phyloP scores from a whole-genome alignment of 2,797 vertebrate species.

The Smutsia temminckii region DNA sequence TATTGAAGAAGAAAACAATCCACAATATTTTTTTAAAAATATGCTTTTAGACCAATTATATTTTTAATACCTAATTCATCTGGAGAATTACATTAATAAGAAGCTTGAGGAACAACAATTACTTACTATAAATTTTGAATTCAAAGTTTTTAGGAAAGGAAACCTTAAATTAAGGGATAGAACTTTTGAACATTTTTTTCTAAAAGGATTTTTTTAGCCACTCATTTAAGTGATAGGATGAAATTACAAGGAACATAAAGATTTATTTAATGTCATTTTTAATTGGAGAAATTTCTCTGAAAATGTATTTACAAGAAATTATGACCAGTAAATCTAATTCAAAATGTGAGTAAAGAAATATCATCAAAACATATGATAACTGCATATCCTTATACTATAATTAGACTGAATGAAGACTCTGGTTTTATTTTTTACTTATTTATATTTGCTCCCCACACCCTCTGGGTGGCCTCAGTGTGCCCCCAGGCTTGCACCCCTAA shows the following conservation, averaged over 20 bases:
- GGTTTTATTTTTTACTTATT: not conserved
- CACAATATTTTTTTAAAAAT: not conserved
- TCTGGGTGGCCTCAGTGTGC: not conserved
- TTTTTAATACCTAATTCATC: conserved; percentile 11
- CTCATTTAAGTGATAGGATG: conserved; percentile 24
- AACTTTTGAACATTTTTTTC: not conserved
- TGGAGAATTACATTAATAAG: not conserved
- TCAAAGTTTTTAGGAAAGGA: not conserved
- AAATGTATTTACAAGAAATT: conserved; percentile 7
- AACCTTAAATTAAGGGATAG: conserved; percentile 16
- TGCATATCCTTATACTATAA: not conserved
- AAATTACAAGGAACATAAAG: conserved; percentile 8
- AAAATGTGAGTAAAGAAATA: conserved; percentile 20
- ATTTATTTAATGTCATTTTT: conserved; percentile 22
- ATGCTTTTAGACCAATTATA: conserved; percentile 26
- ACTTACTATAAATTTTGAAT: not conserved
- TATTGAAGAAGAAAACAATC: not conserved
- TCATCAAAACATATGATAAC: not conserved
- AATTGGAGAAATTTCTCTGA: conserved; percentile 34
- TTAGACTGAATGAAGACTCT: not conserved
- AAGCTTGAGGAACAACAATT: conserved; percentile 13
- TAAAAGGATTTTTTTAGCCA: conserved; percentile 15
- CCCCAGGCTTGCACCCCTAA: not conserved
- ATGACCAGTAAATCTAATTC: conserved; percentile 43
- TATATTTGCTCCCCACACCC: not conserved